Evolutionary conservation across 1,140 invertebrate genomes (phyloP), one percentile per base, ranked within the genome.

Genomic region (Zaprionus kolodkinae): DNA sequence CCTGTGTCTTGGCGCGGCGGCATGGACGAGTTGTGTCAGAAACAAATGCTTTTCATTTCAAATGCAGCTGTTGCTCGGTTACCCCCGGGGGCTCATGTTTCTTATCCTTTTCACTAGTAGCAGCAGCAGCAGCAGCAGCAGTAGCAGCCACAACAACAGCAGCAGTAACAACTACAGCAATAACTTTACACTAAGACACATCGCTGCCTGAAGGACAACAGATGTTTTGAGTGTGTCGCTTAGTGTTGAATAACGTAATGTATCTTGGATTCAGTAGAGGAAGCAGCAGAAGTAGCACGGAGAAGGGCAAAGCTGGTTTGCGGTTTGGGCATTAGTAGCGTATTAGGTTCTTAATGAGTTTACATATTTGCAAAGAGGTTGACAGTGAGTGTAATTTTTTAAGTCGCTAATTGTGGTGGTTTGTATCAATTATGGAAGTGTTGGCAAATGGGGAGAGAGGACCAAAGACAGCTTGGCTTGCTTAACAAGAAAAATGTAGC

Each of bases 1-100:
- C 9, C 3, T 25, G 27, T 5, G 25, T n/a, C 12, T 54, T 40
- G 70, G 62, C 60, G 60, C 73, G 84, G 59, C 73, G 84, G 79
- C 45, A 5, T 86, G 84, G 84, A 89, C 81, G 74, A 88, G 85
- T 89, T 89, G 84, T 89, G 85, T 84, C 84, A 84, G 85, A 89
- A 88, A 88, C 84, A 88, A 88, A 88, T 88, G 84, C 84, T 88
- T 88, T 88, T 88, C 84, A 88, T 88, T 88, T 88, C 78, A 88
- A 88, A 88, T 88, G 84, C 84, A 88, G 84, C 84, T 88, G 84
- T 88, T 88, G 85, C 85, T 84, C 72, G 81, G 84, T 79, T 83
- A 62, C 84, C 85, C 85, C 80, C 30, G 68, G 78, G 79, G 77
- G 67, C 76, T 56, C 60, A 79, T 76, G 60, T 78, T 83, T 75